Percentiles rank a stretch among this genome's conserved stretches.
Conservation (phyloP, 2,113 vertebrate genomes). For the Myotis lucifugus region DNA sequence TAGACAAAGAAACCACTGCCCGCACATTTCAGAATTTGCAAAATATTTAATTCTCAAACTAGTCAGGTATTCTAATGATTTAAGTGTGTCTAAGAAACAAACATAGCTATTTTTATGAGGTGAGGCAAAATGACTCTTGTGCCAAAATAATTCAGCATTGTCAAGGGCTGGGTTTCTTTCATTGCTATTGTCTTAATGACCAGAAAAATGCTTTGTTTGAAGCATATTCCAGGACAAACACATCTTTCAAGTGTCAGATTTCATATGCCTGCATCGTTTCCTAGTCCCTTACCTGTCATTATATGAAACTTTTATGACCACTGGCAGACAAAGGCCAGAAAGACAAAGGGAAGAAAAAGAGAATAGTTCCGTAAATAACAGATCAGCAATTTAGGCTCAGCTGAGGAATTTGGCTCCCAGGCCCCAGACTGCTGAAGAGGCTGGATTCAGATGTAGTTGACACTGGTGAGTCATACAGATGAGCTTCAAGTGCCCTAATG, state of each 20-base stretch:
- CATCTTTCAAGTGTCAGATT: conserved; percentile 65
- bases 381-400: conserved; percentile 59
- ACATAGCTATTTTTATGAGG: conserved; percentile 6
- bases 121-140: conserved; percentile 17
- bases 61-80: not conserved
- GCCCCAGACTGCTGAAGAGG: conserved; percentile 33
- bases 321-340: conserved; percentile 57
- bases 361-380: conserved; percentile 59
- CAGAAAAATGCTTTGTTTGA: conserved; percentile 58
- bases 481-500: not conserved
- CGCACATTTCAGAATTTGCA: not conserved
- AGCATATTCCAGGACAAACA: conserved; percentile 18
- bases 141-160: conserved; percentile 49
- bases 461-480: not conserved
- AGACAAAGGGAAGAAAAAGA: conserved; percentile 58
- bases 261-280: conserved; percentile 49
- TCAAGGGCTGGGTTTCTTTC: not conserved
- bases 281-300: conserved; percentile 70
- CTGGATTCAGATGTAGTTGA: not conserved
- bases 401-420: conserved; percentile 35
- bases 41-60: not conserved
- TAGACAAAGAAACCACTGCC: not conserved
- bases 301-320: conserved; percentile 73
- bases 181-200: conserved; percentile 53
- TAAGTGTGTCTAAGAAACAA: conserved; percentile 1